Base-by-base conservation (phyloP, 64 coral and sea anemone genomes). In the Stichodactyla mertensii region DNA sequence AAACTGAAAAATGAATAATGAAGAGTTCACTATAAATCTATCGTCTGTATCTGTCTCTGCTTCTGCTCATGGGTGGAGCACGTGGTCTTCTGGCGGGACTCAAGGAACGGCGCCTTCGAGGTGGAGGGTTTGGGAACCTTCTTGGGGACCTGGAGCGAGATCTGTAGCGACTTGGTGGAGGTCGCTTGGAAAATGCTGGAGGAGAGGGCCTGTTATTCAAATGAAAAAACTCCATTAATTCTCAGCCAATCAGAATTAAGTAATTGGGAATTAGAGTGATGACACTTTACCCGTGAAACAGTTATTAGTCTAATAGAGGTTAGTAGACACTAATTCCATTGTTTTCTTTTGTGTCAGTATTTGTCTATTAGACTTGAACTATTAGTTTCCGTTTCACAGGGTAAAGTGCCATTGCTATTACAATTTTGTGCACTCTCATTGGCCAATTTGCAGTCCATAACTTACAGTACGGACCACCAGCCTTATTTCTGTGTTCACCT, bases 71-170 rank as follows among this genome's bases (percentile, higher is more conserved):
- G 7, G 83, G 83, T 6, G 83, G 83, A 51, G 83, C 19, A 7
- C 83, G 83, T 85, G 83, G 83, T 9, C 83, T 52, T 57, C 83
- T 85, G 60, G 56, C 5, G 57, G 83, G 83, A n/a, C 83, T 85
- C 24, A 85, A 5, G 16, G 83, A 64, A 51, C 83, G 53, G 60
- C 83, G 83, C 57, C 83, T 56, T 10, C 83, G 45, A 31, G 83
- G 83, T 16, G 83, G 83, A n/a, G 83, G 83, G 51, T 64, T 55
- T 28, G 55, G 60, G 15, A 57, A 57, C 61, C 83, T 51, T 60
- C 83, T 85, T 85, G 83, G 83, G 5, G 83, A 85, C 61, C 83
- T 85, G 4, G 83, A 85, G 52, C 83, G 83, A 36, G 83, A 85
- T 27, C 83, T 85, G 24, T 58, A 61, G 45, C 83, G 83, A 14